Base-by-base conservation (phyloP, 2,113 vertebrate genomes). In the Callipepla californica region DNA sequence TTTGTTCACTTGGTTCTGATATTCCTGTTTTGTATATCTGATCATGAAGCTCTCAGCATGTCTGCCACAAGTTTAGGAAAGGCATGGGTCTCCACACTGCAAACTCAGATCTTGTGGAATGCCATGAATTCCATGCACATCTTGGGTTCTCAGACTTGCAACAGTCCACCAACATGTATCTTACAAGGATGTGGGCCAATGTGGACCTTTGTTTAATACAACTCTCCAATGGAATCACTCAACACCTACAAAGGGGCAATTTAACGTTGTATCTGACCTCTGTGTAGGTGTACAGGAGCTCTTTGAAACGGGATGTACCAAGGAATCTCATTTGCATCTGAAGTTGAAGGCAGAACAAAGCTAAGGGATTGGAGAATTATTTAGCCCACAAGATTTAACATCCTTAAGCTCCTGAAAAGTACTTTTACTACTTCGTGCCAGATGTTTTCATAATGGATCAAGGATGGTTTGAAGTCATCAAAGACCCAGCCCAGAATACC, bases 331-430 rank as follows among this genome's bases (percentile, higher is more conserved):
- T 1, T 25, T 7, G 8, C n/a, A 50, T 48, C 38, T 32, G 72
- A 91, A 94, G 72, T 42, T 12, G 44, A 55, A 78, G 81, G 57
- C 47, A 80, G 51, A 78, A 67, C 0, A 0, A 3, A 59, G 32
- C 81, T 63, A 74, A 51, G 26, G 78, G 40, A 22, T 1, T 68
- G 62, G 40, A 36, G 55, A 75, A 17, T 26, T 34, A 40, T 38
- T 85, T 40, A 68, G 51, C 34, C 9, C 9, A 8, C 21, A 47
- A 0, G 4, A 22, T 67, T 80, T 75, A 70, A 51, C 57, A 67
- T 28, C 55, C 51, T 85, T 26, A 40, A 83, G 73, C 81, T 90
- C 85, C 82, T 86, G 91, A 42, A 57, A 91, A 84, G 76, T 36
- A 36, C 22, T 74, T 55, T 7, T 47, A 70, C 30, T 34, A 75